These are phyloP conservation scores for Sceloporus undulatus DNA, from an alignment of 2,113 vertebrate genomes.

Conservation along the genomic window DNA sequence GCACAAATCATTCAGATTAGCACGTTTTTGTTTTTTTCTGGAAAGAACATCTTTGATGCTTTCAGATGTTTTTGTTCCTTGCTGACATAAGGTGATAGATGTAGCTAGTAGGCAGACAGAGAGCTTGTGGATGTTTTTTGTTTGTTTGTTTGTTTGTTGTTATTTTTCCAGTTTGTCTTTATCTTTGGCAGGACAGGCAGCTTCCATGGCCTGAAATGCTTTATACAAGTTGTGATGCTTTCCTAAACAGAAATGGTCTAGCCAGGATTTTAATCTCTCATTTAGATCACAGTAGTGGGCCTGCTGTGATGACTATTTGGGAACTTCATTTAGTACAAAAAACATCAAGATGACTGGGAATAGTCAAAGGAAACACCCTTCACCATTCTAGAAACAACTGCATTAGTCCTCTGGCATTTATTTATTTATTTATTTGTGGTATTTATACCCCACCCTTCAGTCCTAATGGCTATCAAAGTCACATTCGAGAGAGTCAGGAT, in stretches of 20 bases:
- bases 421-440: no score
- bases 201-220: background rate
- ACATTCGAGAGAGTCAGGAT: background rate
- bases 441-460: no score
- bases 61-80: background rate
- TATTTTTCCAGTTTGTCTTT: background rate
- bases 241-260: background rate
- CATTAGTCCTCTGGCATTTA: no score
- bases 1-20: background rate
- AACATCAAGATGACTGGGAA: background rate
- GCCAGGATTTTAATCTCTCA: background rate
- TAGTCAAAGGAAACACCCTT: background rate
- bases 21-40: no score
- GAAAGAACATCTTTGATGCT: background rate
- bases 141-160: no score
- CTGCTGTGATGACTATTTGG: background rate
- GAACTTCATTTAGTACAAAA: background rate
- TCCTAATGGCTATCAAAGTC: background rate
- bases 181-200: background rate
- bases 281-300: background rate
- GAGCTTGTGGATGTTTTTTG: background rate
- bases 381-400: no score
- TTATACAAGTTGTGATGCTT: no score
- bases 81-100: background rate
- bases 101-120: background rate